Evolutionary conservation across 1,140 invertebrate species (phyloP).

Genomic region (Diuraphis noxia): DNA sequence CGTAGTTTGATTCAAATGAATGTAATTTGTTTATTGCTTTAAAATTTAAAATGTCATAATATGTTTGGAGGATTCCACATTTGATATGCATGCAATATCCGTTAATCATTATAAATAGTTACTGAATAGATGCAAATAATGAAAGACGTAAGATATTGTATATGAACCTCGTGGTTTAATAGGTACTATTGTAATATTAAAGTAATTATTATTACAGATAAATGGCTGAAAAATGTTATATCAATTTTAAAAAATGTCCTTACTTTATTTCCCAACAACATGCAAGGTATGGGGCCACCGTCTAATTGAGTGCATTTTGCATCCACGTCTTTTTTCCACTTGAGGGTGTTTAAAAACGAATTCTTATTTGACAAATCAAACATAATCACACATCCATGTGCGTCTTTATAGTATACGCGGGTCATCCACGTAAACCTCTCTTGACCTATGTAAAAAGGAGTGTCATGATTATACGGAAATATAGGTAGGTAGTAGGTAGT

Average conservation of each 20-base stretch:
- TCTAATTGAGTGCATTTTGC: constrained; percentile 65
- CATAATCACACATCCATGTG: constrained; percentile 68
- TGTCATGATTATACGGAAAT: not conserved
- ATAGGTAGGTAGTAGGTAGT: not conserved
- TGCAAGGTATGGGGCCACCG: constrained; percentile 65
- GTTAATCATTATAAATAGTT: too few species aligned
- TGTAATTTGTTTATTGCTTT: not conserved
- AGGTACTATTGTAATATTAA: too few species aligned
- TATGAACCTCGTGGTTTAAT: not conserved
- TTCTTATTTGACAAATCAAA: constrained; percentile 67
- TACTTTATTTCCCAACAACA: constrained; percentile 68
- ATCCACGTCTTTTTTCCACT: constrained; percentile 69
- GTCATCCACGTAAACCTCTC: constrained; percentile 70
- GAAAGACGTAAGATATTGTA: not conserved
- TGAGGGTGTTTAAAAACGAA: constrained; percentile 65
- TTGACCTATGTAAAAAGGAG: constrained; percentile 61
- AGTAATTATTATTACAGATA: too few species aligned
- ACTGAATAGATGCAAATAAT: too few species aligned
- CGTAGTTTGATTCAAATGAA: not conserved
- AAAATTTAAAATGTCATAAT: not conserved
- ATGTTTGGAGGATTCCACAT: not conserved
- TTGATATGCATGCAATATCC: too few species aligned
- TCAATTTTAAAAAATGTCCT: constrained; percentile 22
- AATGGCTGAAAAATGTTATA: not conserved
- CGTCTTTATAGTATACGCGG: constrained; percentile 68